phyloP scores from a whole-genome alignment of 2,888 invertebrate genomes.

The Palloptera scutellata region DNA sequence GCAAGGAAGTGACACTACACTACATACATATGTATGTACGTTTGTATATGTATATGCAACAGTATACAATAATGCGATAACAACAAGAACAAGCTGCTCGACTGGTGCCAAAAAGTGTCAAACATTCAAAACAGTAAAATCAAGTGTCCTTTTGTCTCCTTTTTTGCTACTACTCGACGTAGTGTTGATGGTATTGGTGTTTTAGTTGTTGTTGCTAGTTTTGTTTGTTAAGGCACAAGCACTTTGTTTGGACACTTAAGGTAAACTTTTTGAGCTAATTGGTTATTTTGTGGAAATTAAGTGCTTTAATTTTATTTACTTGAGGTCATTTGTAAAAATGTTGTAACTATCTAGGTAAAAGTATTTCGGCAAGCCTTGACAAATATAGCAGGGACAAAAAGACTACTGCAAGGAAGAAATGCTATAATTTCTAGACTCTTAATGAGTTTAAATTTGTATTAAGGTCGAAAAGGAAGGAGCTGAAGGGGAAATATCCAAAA shows the following conservation, averaged over 20 bases:
- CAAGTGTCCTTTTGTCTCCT: slow-evolving; percentile 59
- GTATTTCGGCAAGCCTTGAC: too few species aligned
- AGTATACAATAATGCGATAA: slow-evolving; percentile 8
- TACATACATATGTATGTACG: too few species aligned
- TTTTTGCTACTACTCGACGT: slow-evolving; percentile 1
- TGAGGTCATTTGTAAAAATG: slow-evolving; percentile 40
- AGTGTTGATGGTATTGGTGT: slow-evolving; percentile 3
- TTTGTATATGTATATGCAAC: too few species aligned
- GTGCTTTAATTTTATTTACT: slow-evolving; percentile 62
- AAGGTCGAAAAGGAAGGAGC: too few species aligned
- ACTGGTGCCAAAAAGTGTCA: slow-evolving; percentile 58
- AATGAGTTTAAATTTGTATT: too few species aligned
- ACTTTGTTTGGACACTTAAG: slow-evolving; percentile 61
- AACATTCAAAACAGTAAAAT: slow-evolving; percentile 63
- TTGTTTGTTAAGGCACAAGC: slow-evolving; percentile 28
- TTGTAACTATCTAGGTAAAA: too few species aligned
- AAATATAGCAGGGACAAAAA: too few species aligned
- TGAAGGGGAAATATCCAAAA: too few species aligned
- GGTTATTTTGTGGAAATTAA: slow-evolving; percentile 64
- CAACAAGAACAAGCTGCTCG: slow-evolving; percentile 25
- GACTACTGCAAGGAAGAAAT: too few species aligned
- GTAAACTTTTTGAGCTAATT: slow-evolving; percentile 62
- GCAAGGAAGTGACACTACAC: slow-evolving; percentile 30
- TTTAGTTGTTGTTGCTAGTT: slow-evolving; percentile 5
- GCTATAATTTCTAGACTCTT: too few species aligned